A percentile compares a stretch with the other conserved stretches of the same genome.
Conservation (phyloP, 2,797 vertebrate genomes). For the Phyllotis vaccarum region DNA sequence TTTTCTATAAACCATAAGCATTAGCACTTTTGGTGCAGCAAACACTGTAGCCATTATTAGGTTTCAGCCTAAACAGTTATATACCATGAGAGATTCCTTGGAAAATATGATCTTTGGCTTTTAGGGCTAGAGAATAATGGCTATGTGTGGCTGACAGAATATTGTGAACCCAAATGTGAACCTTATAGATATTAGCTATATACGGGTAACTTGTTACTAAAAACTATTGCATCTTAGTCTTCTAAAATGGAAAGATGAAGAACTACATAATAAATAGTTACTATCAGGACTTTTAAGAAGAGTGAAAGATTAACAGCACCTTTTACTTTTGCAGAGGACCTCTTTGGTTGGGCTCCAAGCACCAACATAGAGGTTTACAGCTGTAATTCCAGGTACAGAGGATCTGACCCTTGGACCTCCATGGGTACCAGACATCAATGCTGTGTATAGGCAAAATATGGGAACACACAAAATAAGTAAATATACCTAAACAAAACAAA, state of each 20-base stretch:
- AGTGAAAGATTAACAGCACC: not conserved
- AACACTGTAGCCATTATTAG: not conserved
- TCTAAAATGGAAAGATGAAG: not conserved
- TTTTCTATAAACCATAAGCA: not conserved
- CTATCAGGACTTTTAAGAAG: not conserved
- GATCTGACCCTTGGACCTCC: not conserved
- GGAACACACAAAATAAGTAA: not conserved
- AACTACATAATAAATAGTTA: not conserved
- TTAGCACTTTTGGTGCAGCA: not conserved
- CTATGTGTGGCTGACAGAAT: not conserved
- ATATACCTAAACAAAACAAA: not conserved
- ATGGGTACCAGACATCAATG: not conserved
- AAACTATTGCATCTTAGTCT: not conserved
- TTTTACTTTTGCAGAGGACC: not conserved
- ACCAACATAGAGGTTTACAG: not conserved
- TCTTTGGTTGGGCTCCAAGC: not conserved
- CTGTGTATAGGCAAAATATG: not conserved
- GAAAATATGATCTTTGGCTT: not conserved
- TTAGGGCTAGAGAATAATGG: not conserved
- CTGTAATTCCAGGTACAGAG: not conserved
- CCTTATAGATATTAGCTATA: not conserved
- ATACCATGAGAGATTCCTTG: not conserved
- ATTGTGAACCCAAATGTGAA: not conserved
- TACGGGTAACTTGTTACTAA: not conserved
- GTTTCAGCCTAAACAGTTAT: not conserved